These are phyloP conservation scores for Myrmecophaga tridactyla DNA, from an alignment of 2,113 vertebrate species.

Conservation along the genomic window DNA sequence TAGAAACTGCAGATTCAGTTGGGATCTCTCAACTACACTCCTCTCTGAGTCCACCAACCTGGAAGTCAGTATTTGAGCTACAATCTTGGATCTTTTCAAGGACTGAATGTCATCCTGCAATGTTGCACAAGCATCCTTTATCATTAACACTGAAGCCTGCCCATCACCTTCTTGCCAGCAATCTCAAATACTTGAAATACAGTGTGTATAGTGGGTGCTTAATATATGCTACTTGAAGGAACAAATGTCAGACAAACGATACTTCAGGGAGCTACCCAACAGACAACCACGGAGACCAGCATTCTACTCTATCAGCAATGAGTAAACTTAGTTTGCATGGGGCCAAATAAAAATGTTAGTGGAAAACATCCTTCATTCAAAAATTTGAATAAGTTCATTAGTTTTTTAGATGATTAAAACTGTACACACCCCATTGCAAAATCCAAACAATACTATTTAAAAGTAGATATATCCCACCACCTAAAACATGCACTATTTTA, in stretches of 20 bases:
- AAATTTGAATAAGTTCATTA: neutral
- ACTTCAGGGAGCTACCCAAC: neutral
- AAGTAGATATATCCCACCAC: neutral
- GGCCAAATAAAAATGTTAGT: neutral
- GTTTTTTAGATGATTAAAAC: neutral
- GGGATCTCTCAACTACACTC: slow-evolving; percentile 53
- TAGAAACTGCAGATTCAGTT: slow-evolving; percentile 43
- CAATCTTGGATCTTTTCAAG: slow-evolving; percentile 21
- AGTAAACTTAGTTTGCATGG: neutral
- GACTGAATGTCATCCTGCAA: slow-evolving; percentile 6
- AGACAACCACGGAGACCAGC: neutral
- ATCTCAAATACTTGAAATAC: neutral
- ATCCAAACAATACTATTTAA: neutral
- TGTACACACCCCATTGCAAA: neutral
- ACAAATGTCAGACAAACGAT: neutral
- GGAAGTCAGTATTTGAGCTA: slow-evolving; percentile 35
- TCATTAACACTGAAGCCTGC: neutral
- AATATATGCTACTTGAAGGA: neutral
- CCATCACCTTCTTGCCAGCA: neutral
- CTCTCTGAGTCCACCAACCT: slow-evolving; percentile 52
- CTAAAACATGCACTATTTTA: neutral
- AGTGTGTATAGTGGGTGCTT: neutral
- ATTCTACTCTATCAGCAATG: neutral
- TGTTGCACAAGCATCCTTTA: neutral
- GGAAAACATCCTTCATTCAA: neutral